Base-by-base conservation (phyloP, 2,113 vertebrate genomes). In the Otocyon megalotis region DNA sequence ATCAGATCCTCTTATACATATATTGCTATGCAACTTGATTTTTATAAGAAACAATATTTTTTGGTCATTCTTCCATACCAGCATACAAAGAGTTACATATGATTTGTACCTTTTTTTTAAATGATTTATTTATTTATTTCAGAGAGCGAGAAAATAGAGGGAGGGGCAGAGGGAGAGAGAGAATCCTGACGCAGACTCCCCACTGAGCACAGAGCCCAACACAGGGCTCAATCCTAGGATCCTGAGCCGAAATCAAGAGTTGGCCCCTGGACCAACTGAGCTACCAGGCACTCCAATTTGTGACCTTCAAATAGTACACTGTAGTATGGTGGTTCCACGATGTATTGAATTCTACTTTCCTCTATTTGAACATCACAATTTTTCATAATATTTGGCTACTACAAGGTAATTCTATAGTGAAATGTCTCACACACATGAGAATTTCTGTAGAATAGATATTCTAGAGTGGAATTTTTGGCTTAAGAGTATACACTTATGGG, bases 271-370 rank as follows among this genome's bases (percentile, higher is more conserved):
- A 69, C 67, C 20, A n/a, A 35, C 67, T 69, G 67, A 69, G 67
- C 67, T 12, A 69, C 67, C 32, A 35, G 32, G 67, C 16, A n/a
- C 32, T 69, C 32, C n/a, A 69, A 69, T 69, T n/a, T n/a, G 67
- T 69, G 35, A 69, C 32, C 32, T 94, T 87, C 60, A 90, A 93
- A 81, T 62, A 53, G 14, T 43, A 72, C n/a, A 69, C 9, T 86
- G 20, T 24, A 69, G 3, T 76, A 48, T 87, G 22, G 19, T 83
- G 43, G 26, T 63, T 93, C 5, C n/a, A 90, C 80, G 54, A 69
- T 79, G 4, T 65, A 58, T 58, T 87, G 35, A 90, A 93, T 79
- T 84, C 20, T 69, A n/a, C 58, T 84, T 97, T 96, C 4, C 7
- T 90, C 62, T 93, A 30, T 35, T 37, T 94, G 63, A 13, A 14